These are phyloP conservation scores for Eutolmus rufibarbis DNA, from an alignment of 2,888 invertebrate species.

Conservation along the genomic window DNA sequence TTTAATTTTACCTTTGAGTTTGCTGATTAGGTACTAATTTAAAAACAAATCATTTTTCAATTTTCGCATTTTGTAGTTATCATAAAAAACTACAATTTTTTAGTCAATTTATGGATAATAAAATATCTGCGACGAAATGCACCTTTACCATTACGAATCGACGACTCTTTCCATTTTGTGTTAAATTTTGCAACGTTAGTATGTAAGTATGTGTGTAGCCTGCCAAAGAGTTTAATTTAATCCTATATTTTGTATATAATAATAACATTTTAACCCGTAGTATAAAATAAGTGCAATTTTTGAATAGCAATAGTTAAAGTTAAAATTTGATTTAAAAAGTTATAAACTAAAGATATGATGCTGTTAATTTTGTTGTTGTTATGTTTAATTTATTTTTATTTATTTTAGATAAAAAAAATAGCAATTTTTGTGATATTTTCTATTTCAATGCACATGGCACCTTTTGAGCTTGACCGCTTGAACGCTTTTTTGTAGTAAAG, in stretches of 20 bases:
- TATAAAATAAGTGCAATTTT: constrained; percentile 12
- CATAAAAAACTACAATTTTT: no score
- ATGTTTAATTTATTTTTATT: neutral
- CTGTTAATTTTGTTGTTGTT: no score
- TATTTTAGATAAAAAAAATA: neutral
- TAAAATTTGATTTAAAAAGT: neutral
- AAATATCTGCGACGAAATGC: neutral
- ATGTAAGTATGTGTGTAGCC: neutral
- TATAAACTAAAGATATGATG: neutral
- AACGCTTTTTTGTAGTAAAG: constrained; percentile 43
- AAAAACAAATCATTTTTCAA: no score
- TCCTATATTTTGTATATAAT: neutral
- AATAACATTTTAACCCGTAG: neutral
- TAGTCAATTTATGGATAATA: neutral
- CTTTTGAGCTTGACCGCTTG: constrained; percentile 28
- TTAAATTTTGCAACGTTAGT: neutral
- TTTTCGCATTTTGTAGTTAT: no score
- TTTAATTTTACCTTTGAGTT: no score
- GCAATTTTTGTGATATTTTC: constrained; percentile 19
- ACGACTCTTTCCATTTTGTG: neutral
- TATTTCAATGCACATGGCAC: neutral
- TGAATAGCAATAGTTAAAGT: constrained; percentile 1
- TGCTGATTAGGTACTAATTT: no score
- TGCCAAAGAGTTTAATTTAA: neutral
- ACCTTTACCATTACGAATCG: neutral